Conservation (phyloP, 2,797 vertebrate genomes). For the Tarsius wallacei region DNA sequence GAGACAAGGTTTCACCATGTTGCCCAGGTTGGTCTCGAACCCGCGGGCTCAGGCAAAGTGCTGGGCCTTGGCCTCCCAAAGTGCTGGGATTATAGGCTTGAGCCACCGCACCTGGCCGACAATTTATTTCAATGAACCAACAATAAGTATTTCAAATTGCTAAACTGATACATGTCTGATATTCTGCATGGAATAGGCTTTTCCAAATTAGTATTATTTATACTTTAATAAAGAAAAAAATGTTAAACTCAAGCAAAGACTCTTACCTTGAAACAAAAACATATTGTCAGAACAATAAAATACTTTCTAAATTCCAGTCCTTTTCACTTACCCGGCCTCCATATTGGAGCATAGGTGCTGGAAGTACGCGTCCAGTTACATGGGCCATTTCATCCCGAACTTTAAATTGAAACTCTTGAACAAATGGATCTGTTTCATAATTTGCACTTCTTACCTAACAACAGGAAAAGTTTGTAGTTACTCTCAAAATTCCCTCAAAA, state of each 20-base stretch:
- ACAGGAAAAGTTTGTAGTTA: conserved; percentile 73
- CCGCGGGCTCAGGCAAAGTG: no score
- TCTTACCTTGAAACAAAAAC: conserved; percentile 55
- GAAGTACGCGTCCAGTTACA: conserved; percentile 98
- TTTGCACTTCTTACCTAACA: conserved; percentile 99
- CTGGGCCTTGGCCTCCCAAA: no score
- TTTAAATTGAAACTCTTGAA: conserved; percentile 99
- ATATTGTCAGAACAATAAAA: background rate
- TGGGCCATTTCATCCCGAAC: conserved; percentile 99
- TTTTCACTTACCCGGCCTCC: conserved; percentile 96
- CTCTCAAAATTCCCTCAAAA: conserved; percentile 28
- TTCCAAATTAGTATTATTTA: conserved; percentile 60
- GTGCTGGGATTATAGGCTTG: no score
- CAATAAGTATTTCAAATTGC: background rate
- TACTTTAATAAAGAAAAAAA: conserved; percentile 42
- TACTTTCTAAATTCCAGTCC: conserved; percentile 80
- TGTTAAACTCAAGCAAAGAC: background rate
- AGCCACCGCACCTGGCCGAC: no score
- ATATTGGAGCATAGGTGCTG: conserved; percentile 99
- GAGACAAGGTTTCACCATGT: no score
- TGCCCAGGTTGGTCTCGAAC: no score
- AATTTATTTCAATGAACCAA: conserved; percentile 56
- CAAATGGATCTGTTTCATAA: conserved; percentile 98
- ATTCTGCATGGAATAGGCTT: background rate
- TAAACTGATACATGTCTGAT: background rate